Evolutionary conservation across 2,888 invertebrate genomes (phyloP).

Genomic region (Tenthredo notha): DNA sequence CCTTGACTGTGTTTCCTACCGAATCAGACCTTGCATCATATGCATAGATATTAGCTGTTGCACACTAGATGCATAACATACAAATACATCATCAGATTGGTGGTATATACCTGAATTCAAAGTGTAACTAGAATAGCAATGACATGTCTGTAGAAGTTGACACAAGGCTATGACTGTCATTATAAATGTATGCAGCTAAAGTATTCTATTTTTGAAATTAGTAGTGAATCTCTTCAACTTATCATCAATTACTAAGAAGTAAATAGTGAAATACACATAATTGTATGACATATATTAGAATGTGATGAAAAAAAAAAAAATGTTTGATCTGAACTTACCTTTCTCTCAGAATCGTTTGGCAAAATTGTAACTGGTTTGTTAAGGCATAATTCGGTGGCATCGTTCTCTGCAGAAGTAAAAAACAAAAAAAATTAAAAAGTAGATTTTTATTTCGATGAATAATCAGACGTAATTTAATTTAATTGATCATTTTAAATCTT

Average conservation of each 20-base stretch:
- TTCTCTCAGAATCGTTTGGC: background rate
- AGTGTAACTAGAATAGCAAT: background rate
- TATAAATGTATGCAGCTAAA: background rate
- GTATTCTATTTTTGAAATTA: background rate
- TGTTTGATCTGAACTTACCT: background rate
- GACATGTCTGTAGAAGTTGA: background rate
- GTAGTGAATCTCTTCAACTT: background rate
- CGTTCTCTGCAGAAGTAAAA: background rate
- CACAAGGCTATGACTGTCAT: background rate
- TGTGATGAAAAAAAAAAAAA: background rate
- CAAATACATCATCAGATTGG: background rate
- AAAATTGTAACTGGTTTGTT: slow-evolving; percentile 16
- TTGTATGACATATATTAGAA: background rate
- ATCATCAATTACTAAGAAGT: background rate
- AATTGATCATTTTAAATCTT: background rate
- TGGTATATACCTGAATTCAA: background rate
- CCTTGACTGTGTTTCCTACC: slow-evolving; percentile 14
- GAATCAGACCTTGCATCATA: background rate
- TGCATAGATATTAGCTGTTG: background rate
- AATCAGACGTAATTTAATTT: background rate
- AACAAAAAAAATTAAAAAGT: background rate
- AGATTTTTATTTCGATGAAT: background rate
- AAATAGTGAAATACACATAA: background rate
- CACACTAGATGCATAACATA: background rate
- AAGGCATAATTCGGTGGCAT: slow-evolving; percentile 27